Conservation (phyloP, 2,113 vertebrate genomes). For the Oophaga pumilio region DNA sequence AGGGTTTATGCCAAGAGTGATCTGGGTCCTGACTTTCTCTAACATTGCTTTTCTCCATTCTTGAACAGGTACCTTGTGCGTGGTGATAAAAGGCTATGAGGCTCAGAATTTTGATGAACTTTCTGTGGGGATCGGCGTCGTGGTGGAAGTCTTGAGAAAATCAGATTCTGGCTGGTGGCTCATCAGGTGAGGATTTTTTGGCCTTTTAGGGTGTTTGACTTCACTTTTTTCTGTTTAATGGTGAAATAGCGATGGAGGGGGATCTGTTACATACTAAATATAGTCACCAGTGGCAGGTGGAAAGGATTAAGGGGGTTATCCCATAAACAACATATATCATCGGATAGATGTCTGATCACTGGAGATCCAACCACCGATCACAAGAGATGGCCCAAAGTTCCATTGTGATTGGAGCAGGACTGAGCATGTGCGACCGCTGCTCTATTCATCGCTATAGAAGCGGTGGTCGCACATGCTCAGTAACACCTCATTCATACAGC, state of each 20-base stretch:
- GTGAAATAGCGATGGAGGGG: neutral
- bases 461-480: too few species aligned
- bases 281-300: neutral
- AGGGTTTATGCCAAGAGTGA: too few species aligned
- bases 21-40: neutral
- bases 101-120: conserved; percentile 78
- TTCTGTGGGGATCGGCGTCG: conserved; percentile 74
- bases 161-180: conserved; percentile 89
- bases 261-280: neutral
- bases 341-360: too few species aligned
- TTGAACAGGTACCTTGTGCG: conserved; percentile 74
- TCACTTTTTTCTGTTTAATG: neutral
- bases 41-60: neutral
- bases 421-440: too few species aligned
- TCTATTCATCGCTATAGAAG: too few species aligned
- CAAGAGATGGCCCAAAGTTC: too few species aligned
- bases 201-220: neutral
- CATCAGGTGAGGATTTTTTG: conserved; percentile 71
- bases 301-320: too few species aligned
- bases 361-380: too few species aligned
- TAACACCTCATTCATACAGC: too few species aligned
- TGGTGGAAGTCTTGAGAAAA: conserved; percentile 78
- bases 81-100: conserved; percentile 69
- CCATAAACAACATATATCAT: too few species aligned
- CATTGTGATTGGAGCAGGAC: too few species aligned